Evolutionary conservation across 2,888 invertebrate genomes (phyloP).

Genomic region (Eurois occulta): DNA sequence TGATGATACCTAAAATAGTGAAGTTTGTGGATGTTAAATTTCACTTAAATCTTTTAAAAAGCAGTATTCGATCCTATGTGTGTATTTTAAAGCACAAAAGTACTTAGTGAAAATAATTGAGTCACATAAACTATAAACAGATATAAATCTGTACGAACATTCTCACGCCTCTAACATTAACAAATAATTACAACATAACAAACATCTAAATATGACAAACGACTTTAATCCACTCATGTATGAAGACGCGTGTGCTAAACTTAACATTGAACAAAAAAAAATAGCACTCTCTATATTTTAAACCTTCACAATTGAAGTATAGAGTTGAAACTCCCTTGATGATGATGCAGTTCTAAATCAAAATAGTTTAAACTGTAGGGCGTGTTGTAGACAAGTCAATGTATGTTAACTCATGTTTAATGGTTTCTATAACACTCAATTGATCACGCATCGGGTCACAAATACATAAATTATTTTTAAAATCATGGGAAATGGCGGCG

Average conservation of each 20-base stretch:
- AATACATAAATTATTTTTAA: constrained; percentile 77
- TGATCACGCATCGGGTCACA: constrained; percentile 85
- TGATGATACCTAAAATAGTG: too few relatives aligned
- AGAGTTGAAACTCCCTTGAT: constrained; percentile 53
- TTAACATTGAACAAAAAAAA: constrained; percentile 70
- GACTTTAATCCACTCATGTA: constrained; percentile 85
- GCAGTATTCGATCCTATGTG: not conserved
- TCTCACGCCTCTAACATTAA: constrained; percentile 84
- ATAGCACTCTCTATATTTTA: constrained; percentile 41
- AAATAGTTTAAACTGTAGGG: constrained; percentile 86
- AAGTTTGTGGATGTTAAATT: too few relatives aligned
- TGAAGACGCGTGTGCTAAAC: constrained; percentile 82
- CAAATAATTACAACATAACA: constrained; percentile 83
- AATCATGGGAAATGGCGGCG: constrained; percentile 78
- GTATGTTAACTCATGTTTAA: constrained; percentile 84
- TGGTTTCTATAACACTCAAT: constrained; percentile 89
- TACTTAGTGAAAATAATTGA: constrained; percentile 12
- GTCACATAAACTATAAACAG: constrained; percentile 1
- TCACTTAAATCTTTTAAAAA: not conserved
- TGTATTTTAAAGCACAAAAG: not conserved
- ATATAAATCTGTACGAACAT: constrained; percentile 59
- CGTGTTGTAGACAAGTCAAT: constrained; percentile 81
- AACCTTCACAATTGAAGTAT: constrained; percentile 12
- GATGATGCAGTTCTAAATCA: constrained; percentile 71
- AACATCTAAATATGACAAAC: constrained; percentile 88